These are phyloP conservation scores for Odontamblyopus rebecca DNA, from an alignment of 2,797 vertebrate genomes.

Conservation along the genomic window DNA sequence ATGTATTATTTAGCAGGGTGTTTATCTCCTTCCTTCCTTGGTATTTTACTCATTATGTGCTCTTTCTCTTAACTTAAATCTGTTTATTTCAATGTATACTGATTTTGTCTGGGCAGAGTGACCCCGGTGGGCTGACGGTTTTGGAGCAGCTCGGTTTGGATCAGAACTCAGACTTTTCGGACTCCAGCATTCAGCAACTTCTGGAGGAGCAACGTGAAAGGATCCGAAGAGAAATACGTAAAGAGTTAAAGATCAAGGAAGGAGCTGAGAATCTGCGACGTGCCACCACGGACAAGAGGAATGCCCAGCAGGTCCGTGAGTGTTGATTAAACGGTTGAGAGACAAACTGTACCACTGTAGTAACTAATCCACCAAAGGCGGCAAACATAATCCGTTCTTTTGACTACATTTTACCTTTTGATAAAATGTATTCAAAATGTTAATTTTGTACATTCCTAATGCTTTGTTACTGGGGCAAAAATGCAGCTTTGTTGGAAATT, in stretches of 20 bases:
- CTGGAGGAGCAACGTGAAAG: constrained; percentile 87
- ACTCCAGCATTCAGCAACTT: constrained; percentile 83
- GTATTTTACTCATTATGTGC: constrained; percentile 49
- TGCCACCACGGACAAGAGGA: constrained; percentile 87
- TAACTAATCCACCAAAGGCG: neutral
- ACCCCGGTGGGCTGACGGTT: constrained; percentile 81
- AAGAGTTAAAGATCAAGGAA: constrained; percentile 91
- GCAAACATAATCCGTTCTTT: neutral
- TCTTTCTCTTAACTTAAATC: constrained; percentile 32
- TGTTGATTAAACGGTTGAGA: neutral
- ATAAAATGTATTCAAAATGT: too few species aligned
- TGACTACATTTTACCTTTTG: too few species aligned
- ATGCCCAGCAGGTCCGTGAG: constrained; percentile 77
- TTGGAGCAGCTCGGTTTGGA: constrained; percentile 87
- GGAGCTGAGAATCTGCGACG: constrained; percentile 87
- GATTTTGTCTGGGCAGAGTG: constrained; percentile 59
- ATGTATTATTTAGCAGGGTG: constrained; percentile 15
- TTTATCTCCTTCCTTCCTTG: constrained; percentile 42
- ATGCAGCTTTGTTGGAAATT: neutral
- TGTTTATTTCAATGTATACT: too few species aligned
- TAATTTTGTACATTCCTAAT: neutral
- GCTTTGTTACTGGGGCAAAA: neutral
- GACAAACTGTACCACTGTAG: neutral
- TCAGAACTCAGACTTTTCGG: constrained; percentile 84
- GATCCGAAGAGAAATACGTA: constrained; percentile 87